Evolutionary conservation across 2,888 invertebrate species (phyloP).

Genomic region (Gasteruption jaculator): DNA sequence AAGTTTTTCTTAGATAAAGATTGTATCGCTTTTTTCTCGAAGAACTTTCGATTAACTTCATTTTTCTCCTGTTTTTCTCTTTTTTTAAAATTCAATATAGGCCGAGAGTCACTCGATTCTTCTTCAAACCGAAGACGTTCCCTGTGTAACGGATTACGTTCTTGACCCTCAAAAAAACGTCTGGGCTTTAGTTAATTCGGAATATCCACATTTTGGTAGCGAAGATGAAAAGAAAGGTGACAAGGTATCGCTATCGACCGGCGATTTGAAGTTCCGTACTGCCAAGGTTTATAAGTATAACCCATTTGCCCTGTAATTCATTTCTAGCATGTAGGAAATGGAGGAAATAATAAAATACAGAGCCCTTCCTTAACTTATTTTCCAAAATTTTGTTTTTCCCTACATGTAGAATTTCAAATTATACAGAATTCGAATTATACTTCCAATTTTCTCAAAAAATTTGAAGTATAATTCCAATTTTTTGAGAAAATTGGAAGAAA

Average conservation of each 20-base stretch:
- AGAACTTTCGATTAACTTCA: background rate
- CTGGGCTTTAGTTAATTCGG: slow-evolving; percentile 31
- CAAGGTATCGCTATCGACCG: too few relatives aligned
- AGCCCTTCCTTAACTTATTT: too few relatives aligned
- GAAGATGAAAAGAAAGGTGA: background rate
- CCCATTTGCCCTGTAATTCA: slow-evolving; percentile 11
- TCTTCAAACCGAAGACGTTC: slow-evolving; percentile 32
- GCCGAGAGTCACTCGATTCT: slow-evolving; percentile 34
- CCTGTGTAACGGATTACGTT: slow-evolving; percentile 33
- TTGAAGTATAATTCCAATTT: too few relatives aligned
- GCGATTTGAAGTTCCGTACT: slow-evolving; percentile 20
- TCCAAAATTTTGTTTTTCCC: too few relatives aligned
- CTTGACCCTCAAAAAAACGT: slow-evolving; percentile 31
- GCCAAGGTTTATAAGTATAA: slow-evolving; percentile 21
- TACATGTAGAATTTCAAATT: too few relatives aligned
- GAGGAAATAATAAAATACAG: too few relatives aligned
- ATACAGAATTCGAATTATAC: too few relatives aligned
- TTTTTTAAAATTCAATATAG: slow-evolving; percentile 18
- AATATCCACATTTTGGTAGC: slow-evolving; percentile 17
- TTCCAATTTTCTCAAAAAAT: too few relatives aligned
- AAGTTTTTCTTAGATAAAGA: too few relatives aligned
- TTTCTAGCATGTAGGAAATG: too few relatives aligned
- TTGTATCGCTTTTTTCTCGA: background rate
- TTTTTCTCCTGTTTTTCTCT: background rate
- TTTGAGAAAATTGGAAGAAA: too few relatives aligned